phyloP scores from a whole-genome alignment of 2,113 vertebrate species.

The Psettodes erumei region DNA sequence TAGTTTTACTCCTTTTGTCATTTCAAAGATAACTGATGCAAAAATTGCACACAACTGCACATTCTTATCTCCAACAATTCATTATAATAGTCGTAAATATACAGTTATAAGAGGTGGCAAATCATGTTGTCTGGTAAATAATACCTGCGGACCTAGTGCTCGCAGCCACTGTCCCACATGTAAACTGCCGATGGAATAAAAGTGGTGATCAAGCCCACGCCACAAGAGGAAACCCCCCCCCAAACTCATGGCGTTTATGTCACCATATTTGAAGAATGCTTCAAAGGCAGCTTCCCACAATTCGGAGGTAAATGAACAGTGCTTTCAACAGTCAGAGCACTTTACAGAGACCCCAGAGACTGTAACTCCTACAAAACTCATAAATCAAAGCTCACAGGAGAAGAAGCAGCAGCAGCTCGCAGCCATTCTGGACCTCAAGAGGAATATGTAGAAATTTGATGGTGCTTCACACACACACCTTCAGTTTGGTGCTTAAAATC shows the following conservation, averaged over 20 bases:
- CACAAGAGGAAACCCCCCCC: neutral
- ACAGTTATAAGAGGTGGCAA: neutral
- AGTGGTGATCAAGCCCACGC: constrained; percentile 32
- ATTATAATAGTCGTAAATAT: neutral
- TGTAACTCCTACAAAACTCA: constrained; percentile 27
- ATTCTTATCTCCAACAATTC: neutral
- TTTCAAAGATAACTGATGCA: too few species aligned
- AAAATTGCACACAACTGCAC: too few species aligned
- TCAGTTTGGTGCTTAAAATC: neutral
- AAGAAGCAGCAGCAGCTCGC: constrained; percentile 16
- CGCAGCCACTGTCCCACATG: constrained; percentile 22
- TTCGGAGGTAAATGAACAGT: constrained; percentile 48
- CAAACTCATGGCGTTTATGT: constrained; percentile 47
- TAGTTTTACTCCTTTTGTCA: too few species aligned
- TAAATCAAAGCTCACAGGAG: constrained; percentile 42
- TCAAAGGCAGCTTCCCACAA: constrained; percentile 39
- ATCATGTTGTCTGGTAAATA: too few species aligned
- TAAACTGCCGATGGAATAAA: constrained; percentile 39
- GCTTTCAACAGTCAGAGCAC: constrained; percentile 59
- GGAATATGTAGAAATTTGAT: constrained; percentile 8
- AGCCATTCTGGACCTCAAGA: constrained; percentile 11
- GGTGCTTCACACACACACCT: neutral
- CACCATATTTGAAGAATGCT: constrained; percentile 52
- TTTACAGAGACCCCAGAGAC: constrained; percentile 29
- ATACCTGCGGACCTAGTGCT: constrained; percentile 26